Evolutionary conservation across 2,113 vertebrate genomes (phyloP).

Genomic region (Hypanus sabinus): DNA sequence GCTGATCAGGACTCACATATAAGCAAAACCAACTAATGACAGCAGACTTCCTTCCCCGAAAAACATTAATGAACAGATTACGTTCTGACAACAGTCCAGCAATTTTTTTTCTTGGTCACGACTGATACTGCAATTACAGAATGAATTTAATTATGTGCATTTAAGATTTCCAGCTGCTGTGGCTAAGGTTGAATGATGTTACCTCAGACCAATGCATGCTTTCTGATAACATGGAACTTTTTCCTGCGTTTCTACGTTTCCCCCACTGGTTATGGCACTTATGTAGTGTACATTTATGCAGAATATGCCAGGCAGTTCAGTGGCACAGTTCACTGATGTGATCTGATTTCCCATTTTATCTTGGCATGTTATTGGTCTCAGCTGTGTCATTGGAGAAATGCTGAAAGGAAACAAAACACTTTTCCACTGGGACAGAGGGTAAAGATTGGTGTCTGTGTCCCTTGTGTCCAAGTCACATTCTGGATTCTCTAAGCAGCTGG

Average conservation of each 20-base stretch:
- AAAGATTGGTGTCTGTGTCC: neutral
- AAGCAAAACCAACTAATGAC: no score
- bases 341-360: neutral
- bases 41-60: no score
- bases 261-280: neutral
- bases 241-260: neutral
- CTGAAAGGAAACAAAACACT: constrained; percentile 1
- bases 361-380: neutral
- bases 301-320: neutral
- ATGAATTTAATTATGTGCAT: no score
- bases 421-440: neutral
- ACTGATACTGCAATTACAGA: no score
- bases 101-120: no score
- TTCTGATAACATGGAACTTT: neutral
- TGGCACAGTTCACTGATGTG: constrained; percentile 1
- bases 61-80: no score
- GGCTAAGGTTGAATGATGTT: no score
- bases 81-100: no score
- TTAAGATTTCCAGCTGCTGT: no score
- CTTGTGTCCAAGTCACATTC: neutral
- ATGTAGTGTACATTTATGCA: neutral
- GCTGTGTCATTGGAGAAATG: neutral
- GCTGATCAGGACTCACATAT: no score
- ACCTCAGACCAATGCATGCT: neutral
- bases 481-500: neutral